Evolutionary conservation across 1,140 invertebrate species (phyloP).

Genomic region (Contarinia nasturtii): DNA sequence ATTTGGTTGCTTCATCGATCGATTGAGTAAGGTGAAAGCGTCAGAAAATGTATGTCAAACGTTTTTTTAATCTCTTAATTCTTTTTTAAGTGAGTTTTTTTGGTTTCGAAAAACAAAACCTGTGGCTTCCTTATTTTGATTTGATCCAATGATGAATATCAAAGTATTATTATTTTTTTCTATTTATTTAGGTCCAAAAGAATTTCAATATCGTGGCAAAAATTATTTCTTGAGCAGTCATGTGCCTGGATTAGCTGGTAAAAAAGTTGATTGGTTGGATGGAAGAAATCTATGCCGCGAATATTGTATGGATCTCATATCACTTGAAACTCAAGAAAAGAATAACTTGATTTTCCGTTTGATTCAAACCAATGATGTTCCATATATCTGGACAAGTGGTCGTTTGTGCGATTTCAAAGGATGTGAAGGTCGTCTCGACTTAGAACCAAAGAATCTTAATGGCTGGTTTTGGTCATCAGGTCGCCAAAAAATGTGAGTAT

Average conservation of each 20-base stretch:
- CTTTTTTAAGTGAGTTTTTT: no score
- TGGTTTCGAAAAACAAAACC: no score
- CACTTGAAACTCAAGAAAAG: slow-evolving; percentile 72
- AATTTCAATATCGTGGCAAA: slow-evolving; percentile 68
- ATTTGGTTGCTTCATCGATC: no score
- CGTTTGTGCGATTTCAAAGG: slow-evolving; percentile 85
- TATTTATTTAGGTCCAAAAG: slow-evolving; percentile 54
- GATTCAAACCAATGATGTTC: slow-evolving; percentile 72
- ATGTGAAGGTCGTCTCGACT: slow-evolving; percentile 63
- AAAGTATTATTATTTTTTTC: neutral
- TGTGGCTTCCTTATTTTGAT: no score
- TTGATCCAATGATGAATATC: neutral
- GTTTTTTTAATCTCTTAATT: no score
- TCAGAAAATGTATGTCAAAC: no score
- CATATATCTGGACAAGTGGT: slow-evolving; percentile 82
- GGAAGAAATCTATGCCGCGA: slow-evolving; percentile 75
- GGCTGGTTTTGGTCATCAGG: slow-evolving; percentile 90
- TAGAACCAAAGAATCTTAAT: slow-evolving; percentile 65
- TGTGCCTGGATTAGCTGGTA: slow-evolving; percentile 51
- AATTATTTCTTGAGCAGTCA: slow-evolving; percentile 80
- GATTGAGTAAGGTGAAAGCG: no score
- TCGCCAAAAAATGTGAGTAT: slow-evolving; percentile 53
- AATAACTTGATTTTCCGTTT: slow-evolving; percentile 74
- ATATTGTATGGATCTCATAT: slow-evolving; percentile 82
- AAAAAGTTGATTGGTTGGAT: slow-evolving; percentile 75